Percentiles rank a stretch among this genome's conserved stretches.
phyloP scores from a whole-genome alignment of 2,888 invertebrate species.

The Norana najaformis region DNA sequence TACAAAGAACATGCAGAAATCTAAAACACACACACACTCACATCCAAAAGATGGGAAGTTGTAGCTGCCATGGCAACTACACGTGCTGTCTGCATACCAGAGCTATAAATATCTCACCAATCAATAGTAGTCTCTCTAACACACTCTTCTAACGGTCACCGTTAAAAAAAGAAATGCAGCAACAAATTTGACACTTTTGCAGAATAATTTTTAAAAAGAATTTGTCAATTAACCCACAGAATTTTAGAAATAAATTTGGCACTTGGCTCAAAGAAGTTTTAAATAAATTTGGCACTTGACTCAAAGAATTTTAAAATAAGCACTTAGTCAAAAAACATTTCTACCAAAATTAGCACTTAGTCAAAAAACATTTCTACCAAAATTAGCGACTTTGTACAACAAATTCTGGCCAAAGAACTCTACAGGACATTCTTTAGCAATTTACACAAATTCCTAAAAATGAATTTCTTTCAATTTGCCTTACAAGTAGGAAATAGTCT shows the following conservation, averaged over 20 bases:
- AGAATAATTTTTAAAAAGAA: neutral
- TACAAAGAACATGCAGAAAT: neutral
- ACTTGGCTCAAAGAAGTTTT: neutral
- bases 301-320: neutral
- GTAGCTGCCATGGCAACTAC: neutral
- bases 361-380: neutral
- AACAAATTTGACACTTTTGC: neutral
- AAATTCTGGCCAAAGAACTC: neutral
- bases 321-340: neutral
- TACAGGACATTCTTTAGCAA: neutral
- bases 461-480: neutral
- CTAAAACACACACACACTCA: slow-evolving; percentile 21
- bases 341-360: neutral
- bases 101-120: slow-evolving; percentile 5
- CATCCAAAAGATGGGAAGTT: slow-evolving; percentile 9
- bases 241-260: neutral
- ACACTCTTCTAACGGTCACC: neutral
- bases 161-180: neutral
- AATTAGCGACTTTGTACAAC: neutral
- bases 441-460: neutral
- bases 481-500: neutral
- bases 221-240: neutral
- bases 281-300: neutral
- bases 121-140: neutral
- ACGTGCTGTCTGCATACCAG: neutral